phyloP scores from a whole-genome alignment of 2,113 vertebrate species.

The Chionis minor region DNA sequence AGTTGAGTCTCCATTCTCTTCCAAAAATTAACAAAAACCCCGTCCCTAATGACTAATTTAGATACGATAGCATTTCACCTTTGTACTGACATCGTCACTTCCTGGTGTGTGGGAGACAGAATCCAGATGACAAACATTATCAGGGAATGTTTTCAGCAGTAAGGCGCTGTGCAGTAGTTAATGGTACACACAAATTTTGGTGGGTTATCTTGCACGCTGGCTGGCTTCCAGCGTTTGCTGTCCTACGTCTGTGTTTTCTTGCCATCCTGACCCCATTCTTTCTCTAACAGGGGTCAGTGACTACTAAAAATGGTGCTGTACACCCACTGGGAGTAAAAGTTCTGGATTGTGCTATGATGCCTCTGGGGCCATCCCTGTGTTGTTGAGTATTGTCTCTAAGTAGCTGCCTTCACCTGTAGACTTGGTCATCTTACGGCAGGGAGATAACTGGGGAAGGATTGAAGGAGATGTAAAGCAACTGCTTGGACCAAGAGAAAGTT shows the following conservation, averaged over 20 bases:
- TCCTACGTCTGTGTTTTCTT: neutral
- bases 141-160: neutral
- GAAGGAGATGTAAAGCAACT: neutral
- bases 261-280: conserved; percentile 10
- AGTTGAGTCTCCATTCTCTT: neutral
- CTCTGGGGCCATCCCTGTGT: neutral
- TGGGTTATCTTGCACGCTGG: neutral
- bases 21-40: neutral
- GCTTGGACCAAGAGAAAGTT: neutral
- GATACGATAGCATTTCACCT: neutral
- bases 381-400: neutral
- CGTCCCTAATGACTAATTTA: neutral
- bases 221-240: neutral
- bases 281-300: neutral
- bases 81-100: neutral
- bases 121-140: neutral
- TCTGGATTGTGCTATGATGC: neutral
- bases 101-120: neutral
- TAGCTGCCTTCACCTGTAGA: neutral
- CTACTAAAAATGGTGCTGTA: neutral
- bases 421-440: neutral
- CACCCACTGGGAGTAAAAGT: neutral
- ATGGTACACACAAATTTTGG: neutral
- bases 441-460: neutral
- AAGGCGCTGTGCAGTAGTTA: neutral